Evolutionary conservation across 1,140 invertebrate genomes (phyloP), one percentile per base, ranked within the genome.

Genomic region (Zaprionus gabonicus): DNA sequence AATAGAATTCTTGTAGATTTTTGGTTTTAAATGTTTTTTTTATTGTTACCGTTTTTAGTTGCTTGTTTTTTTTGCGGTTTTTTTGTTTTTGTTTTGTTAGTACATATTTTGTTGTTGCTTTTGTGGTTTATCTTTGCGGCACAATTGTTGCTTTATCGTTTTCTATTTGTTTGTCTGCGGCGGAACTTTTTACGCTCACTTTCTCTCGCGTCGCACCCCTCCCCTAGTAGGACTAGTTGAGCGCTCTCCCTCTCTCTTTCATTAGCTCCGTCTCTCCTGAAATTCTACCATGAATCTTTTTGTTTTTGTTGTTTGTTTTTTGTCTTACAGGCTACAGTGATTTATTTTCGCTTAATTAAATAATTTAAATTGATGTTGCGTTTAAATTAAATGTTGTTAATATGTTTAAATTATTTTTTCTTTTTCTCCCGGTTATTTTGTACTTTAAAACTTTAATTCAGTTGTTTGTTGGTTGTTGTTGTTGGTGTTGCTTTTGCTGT

Each of bases 361-460:
- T 90, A 82, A 90, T 82, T 90, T 90, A 85, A 81, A 85, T 82
- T 90, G 81, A 90, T 88, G 86, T 90, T 90, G 85, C 85, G 85
- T 88, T 88, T 91, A 92, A 91, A 90, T 87, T 86, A 82, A 82
- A 84, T 83, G 68, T 68, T 81, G 60, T 65, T 85, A 71, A 80
- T 85, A 71, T 91, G 78, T 82, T 84, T 90, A 82, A 84, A 83
- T 86, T 91, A 80, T 84, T 78, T 87, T 71, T 80, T 82, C 62
- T 68, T 80, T 86, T 91, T 87, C 85, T 88, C 84, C 84, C 84
- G 84, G 84, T 88, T 88, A 90, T 88, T 91, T 92, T 92, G 91
- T 92, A 92, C 88, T 92, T 92, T 91, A 80, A 85, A 91, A 92
- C 85, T 91, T 92, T 91, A 88, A 86, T 92, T 92, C 86, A 87